A percentile compares a stretch with the other conserved stretches of the same genome.
phyloP scores from a whole-genome alignment of 2,113 vertebrate species.

The Eleginops maclovinus region DNA sequence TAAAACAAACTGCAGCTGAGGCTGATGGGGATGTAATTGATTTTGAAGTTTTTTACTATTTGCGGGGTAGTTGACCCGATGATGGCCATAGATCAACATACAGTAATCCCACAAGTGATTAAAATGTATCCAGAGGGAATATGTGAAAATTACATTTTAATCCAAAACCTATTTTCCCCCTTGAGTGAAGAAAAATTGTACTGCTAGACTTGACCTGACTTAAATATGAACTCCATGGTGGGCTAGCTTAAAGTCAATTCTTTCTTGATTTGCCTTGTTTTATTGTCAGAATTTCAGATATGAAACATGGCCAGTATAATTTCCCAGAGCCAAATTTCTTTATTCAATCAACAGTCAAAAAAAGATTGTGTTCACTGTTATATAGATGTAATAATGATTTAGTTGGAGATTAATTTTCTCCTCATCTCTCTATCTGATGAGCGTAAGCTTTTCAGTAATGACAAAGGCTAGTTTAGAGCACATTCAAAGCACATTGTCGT shows the following conservation, averaged over 20 bases:
- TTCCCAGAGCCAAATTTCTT: neutral
- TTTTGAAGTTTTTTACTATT: neutral
- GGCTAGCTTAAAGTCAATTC: neutral
- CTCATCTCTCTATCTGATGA: neutral
- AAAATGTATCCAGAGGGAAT: neutral
- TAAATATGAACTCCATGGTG: neutral
- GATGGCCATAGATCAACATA: neutral
- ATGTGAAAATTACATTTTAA: neutral
- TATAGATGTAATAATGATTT: neutral
- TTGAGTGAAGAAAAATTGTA: no score
- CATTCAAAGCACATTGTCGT: conserved; percentile 9
- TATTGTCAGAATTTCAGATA: no score
- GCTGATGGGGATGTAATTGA: neutral
- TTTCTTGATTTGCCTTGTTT: neutral
- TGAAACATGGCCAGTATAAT: no score
- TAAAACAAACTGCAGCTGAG: no score
- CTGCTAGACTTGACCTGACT: no score
- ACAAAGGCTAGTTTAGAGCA: neutral
- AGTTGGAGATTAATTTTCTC: neutral
- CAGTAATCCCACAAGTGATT: neutral
- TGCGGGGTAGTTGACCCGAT: neutral
- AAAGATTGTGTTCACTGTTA: neutral
- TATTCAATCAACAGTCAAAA: neutral
- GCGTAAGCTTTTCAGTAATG: neutral
- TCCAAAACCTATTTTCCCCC: no score